These are phyloP conservation scores for Mixornis gularis DNA, from an alignment of 2,113 vertebrate species.

Conservation along the genomic window DNA sequence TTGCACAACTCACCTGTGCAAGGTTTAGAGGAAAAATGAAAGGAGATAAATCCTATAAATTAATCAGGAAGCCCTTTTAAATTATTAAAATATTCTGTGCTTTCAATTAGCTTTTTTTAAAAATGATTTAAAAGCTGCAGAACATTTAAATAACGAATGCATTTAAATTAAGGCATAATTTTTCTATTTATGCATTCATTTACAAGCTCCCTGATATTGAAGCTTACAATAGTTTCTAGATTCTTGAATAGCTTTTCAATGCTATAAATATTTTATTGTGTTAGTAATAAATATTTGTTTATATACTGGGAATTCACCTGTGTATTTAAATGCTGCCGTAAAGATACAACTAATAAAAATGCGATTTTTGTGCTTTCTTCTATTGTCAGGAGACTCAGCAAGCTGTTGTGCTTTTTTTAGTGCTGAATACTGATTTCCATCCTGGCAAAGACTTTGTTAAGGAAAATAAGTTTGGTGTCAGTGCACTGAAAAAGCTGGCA, in stretches of 20 bases:
- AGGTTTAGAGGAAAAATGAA: constrained; percentile 9
- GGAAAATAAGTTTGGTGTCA: not conserved
- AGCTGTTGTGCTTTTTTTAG: constrained; percentile 23
- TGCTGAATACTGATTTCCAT: constrained; percentile 29
- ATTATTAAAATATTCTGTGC: constrained; percentile 29
- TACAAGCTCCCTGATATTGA: constrained; percentile 9
- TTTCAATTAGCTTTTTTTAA: constrained; percentile 32
- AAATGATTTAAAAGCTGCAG: constrained; percentile 23
- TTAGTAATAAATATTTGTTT: constrained; percentile 57
- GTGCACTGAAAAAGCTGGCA: not conserved
- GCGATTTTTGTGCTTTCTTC: constrained; percentile 21
- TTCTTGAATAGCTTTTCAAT: constrained; percentile 25
- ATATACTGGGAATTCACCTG: constrained; percentile 25
- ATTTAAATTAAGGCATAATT: constrained; percentile 49
- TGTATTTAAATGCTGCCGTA: constrained; percentile 33
- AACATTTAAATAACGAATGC: constrained; percentile 12
- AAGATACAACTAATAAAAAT: constrained; percentile 48
- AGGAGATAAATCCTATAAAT: not conserved
- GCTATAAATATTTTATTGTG: constrained; percentile 48
- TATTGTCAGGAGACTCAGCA: constrained; percentile 23
- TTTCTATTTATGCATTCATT: constrained; percentile 48
- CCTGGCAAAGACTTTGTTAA: constrained; percentile 1
- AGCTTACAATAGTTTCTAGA: constrained; percentile 26
- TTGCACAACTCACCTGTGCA: not conserved
- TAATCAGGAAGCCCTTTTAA: constrained; percentile 15